Percentiles rank a stretch among this genome's conserved stretches.
Conservation (phyloP, 2,888 invertebrate genomes). For the Eudasyphora cyanicolor region DNA sequence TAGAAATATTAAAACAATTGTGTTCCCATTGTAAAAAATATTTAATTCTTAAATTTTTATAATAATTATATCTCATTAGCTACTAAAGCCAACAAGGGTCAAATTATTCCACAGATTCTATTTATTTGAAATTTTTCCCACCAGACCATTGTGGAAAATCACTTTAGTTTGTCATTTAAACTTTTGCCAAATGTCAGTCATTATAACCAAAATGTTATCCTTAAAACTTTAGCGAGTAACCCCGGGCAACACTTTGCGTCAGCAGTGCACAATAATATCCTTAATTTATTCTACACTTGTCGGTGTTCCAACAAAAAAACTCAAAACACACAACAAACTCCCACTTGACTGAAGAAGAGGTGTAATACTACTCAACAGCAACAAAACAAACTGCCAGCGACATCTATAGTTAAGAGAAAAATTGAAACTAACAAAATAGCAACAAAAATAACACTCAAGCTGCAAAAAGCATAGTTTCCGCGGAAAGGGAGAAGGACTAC, state of each 20-base stretch:
- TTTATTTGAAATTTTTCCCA: too few species aligned
- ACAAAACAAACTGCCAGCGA: conserved; percentile 41
- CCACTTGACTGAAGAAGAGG: conserved; percentile 44
- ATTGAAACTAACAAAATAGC: too few species aligned
- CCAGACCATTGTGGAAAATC: too few species aligned
- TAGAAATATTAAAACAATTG: too few species aligned
- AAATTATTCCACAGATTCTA: too few species aligned
- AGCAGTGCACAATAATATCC: not conserved
- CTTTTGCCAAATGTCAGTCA: not conserved
- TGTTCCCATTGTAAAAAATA: too few species aligned
- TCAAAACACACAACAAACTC: not conserved
- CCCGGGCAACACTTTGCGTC: not conserved
- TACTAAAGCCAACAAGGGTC: too few species aligned
- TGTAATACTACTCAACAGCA: conserved; percentile 58
- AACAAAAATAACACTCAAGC: conserved; percentile 13
- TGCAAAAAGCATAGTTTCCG: not conserved
- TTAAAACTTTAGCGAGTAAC: not conserved
- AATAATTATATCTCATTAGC: too few species aligned
- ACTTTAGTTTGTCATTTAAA: not conserved
- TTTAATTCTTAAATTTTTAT: too few species aligned
- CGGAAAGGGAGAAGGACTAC: not conserved
- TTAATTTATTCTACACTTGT: conserved; percentile 19
- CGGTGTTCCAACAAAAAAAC: too few species aligned
- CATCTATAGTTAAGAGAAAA: too few species aligned
- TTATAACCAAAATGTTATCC: conserved; percentile 1